Conservation (phyloP, 2,888 invertebrate species). For the Phengaris arion region DNA sequence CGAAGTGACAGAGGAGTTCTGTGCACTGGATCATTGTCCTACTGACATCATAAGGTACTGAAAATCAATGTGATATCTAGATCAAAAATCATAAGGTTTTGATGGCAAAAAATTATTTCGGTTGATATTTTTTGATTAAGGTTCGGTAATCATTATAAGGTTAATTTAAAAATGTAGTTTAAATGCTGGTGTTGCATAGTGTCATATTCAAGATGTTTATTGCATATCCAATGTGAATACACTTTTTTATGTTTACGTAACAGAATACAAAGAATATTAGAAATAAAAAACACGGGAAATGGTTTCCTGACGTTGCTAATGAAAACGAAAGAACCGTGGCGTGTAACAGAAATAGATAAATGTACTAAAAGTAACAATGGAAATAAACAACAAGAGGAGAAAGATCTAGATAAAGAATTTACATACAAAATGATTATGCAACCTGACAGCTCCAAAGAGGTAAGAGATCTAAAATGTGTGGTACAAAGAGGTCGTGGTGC, state of each 20-base stretch:
- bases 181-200: no score
- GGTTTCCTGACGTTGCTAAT: neutral
- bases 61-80: no score
- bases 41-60: conserved; percentile 48
- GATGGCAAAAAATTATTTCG: no score
- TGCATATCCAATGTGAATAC: no score
- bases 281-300: neutral
- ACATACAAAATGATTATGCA: neutral
- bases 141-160: no score
- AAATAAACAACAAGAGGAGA: neutral
- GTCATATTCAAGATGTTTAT: no score
- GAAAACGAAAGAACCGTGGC: neutral
- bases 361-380: neutral
- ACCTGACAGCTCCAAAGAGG: neutral
- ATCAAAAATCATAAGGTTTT: no score
- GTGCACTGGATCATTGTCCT: conserved; percentile 53
- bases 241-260: neutral
- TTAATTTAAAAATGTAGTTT: no score
- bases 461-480: neutral
- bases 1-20: conserved; percentile 47
- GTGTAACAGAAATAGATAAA: neutral
- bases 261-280: neutral
- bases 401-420: neutral
- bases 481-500: neutral
- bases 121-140: no score